Evolutionary conservation across 2,888 invertebrate genomes (phyloP).

Genomic region (Neoaliturus tenellus): DNA sequence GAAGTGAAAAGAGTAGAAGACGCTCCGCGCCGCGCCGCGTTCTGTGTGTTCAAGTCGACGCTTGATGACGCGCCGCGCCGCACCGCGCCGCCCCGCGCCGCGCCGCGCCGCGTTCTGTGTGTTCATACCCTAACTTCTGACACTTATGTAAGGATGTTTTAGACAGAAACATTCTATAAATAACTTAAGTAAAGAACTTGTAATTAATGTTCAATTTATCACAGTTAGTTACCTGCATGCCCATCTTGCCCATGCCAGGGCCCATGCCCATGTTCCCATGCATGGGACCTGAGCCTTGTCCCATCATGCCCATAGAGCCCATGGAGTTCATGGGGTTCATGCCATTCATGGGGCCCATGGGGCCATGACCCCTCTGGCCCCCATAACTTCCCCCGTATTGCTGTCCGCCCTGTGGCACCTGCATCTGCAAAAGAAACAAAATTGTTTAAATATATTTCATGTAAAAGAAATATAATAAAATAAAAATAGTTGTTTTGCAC

Average conservation of each 20-base stretch:
- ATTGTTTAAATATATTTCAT: background rate
- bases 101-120: no score
- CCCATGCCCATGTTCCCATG: constrained; percentile 69
- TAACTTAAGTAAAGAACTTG: no score
- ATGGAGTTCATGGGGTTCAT: constrained; percentile 80
- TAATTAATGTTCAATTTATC: no score
- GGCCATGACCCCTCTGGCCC: constrained; percentile 78
- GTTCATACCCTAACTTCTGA: no score
- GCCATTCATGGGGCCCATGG: constrained; percentile 77
- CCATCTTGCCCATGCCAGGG: constrained; percentile 66
- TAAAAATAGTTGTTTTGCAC: constrained; percentile 2
- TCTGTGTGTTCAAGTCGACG: no score
- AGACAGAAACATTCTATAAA: no score
- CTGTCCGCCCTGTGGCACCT: constrained; percentile 77
- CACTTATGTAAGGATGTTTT: no score
- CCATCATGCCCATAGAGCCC: constrained; percentile 78
- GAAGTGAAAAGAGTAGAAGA: no score
- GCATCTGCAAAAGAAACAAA: constrained; percentile 75
- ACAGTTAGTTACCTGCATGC: constrained; percentile 80
- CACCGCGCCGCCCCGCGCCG: no score
- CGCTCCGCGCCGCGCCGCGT: no score
- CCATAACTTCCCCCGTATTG: constrained; percentile 80
- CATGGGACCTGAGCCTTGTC: constrained; percentile 66
- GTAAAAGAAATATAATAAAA: background rate
- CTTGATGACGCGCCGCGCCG: no score